phyloP scores from a whole-genome alignment of 2,797 vertebrate species.

The Phoxinus dragarum region DNA sequence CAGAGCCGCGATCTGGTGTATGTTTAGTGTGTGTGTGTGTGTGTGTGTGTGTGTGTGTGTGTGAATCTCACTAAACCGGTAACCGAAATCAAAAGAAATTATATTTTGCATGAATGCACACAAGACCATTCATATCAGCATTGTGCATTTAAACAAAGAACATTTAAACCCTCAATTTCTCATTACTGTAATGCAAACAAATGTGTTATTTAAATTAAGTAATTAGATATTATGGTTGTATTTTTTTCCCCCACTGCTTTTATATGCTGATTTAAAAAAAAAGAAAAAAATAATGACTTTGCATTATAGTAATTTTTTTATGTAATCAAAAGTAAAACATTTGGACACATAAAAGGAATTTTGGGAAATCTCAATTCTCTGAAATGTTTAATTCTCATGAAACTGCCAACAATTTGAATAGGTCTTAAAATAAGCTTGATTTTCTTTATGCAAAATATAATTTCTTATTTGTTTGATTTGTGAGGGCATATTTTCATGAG shows the following conservation, averaged over 20 bases:
- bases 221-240: too few species aligned
- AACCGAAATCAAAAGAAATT: background rate
- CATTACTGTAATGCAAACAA: background rate
- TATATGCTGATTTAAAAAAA: background rate
- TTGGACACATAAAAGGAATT: background rate
- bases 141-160: background rate
- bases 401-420: background rate
- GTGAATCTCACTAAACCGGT: background rate
- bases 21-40: conserved; percentile 18
- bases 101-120: background rate
- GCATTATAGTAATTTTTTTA: too few species aligned
- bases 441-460: background rate
- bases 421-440: background rate
- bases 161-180: background rate
- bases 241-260: too few species aligned
- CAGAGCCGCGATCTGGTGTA: conserved; percentile 86
- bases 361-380: too few species aligned
- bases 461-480: background rate
- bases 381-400: background rate
- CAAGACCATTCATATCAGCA: background rate
- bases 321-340: background rate
- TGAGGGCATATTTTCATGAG: background rate
- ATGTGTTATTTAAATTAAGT: background rate
- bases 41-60: background rate
- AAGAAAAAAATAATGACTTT: background rate